These are phyloP conservation scores for Lutraria lutraria DNA, from an alignment of 2,888 invertebrate species.

Conservation along the genomic window DNA sequence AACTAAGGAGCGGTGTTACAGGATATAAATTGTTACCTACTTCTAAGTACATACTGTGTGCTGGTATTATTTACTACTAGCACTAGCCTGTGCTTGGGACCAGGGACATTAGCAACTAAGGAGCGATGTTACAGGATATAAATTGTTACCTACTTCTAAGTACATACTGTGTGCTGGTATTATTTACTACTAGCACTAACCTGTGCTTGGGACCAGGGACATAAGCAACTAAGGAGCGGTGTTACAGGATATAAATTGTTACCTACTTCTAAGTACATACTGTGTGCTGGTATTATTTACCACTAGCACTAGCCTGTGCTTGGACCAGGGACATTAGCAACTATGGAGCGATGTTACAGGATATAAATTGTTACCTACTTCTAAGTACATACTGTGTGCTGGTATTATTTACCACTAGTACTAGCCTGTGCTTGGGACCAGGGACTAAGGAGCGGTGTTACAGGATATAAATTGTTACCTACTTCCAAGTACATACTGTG, in stretches of 20 bases:
- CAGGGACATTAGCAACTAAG: constrained; percentile 5
- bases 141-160: background rate
- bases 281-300: background rate
- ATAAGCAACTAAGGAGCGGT: background rate
- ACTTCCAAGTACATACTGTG: background rate
- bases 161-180: background rate
- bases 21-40: background rate
- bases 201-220: background rate
- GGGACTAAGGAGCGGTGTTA: too few relatives aligned
- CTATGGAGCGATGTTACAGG: too few relatives aligned
- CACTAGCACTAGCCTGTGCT: background rate
- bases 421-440: too few relatives aligned
- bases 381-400: too few relatives aligned
- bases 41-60: constrained; percentile 8
- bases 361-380: too few relatives aligned
- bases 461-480: too few relatives aligned
- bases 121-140: background rate
- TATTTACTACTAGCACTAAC: background rate
- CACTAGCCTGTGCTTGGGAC: constrained; percentile 14
- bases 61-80: constrained; percentile 11
- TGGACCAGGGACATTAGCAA: too few relatives aligned
- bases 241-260: background rate
- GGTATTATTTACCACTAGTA: too few relatives aligned
- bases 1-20: background rate
- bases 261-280: background rate